phyloP scores from a whole-genome alignment of 2,113 vertebrate genomes.

The Varanus salvator region DNA sequence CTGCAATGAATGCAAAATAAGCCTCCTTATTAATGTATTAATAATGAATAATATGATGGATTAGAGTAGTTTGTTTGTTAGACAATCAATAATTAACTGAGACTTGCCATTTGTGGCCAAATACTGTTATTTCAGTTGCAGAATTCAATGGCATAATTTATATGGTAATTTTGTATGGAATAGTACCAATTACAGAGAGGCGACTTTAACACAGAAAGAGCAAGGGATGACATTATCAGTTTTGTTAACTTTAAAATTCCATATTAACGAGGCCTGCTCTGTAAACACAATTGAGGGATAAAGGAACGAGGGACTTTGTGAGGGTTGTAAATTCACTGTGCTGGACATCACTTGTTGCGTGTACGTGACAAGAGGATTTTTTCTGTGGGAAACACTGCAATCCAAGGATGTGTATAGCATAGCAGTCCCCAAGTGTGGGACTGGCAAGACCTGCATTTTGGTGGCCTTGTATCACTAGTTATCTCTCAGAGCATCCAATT shows the following conservation, averaged over 20 bases:
- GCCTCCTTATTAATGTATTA: conserved; percentile 51
- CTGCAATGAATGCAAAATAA: conserved; percentile 53
- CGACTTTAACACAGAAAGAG: conserved; percentile 55
- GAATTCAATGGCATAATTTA: conserved; percentile 66
- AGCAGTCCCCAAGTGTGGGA: not conserved
- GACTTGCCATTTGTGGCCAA: conserved; percentile 67
- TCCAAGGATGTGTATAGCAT: not conserved
- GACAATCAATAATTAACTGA: conserved; percentile 71
- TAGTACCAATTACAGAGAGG: conserved; percentile 60
- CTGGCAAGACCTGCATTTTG: too few relatives aligned
- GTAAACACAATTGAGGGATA: conserved; percentile 59
- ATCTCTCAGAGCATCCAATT: too few relatives aligned
- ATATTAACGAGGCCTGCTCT: conserved; percentile 52
- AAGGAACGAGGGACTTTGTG: conserved; percentile 3
- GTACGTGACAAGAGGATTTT: not conserved
- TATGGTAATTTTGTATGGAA: conserved; percentile 72
- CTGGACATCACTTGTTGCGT: conserved; percentile 14
- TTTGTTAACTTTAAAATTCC: conserved; percentile 69
- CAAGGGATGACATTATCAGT: conserved; percentile 56
- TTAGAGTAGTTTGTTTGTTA: conserved; percentile 65
- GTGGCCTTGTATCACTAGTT: too few relatives aligned
- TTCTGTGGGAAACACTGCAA: not conserved
- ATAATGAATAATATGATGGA: conserved; percentile 65
- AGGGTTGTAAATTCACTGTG: conserved; percentile 12
- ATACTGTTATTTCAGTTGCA: conserved; percentile 60